These are phyloP conservation scores for Cnemophilus loriae DNA, from an alignment of 2,113 vertebrate genomes.

Conservation along the genomic window DNA sequence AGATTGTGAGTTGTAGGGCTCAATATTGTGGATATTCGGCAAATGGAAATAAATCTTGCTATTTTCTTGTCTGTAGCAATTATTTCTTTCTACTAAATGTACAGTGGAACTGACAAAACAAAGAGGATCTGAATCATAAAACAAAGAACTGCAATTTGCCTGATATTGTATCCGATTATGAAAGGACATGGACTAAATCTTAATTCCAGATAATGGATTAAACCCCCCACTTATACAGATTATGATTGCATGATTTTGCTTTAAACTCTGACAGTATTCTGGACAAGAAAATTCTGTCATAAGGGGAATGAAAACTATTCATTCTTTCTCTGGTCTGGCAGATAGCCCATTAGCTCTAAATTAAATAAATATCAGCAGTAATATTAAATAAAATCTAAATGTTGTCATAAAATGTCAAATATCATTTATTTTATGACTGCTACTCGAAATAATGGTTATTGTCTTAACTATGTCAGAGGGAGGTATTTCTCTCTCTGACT, in stretches of 20 bases:
- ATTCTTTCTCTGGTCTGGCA: constrained; percentile 50
- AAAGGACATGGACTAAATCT: neutral
- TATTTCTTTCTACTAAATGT: neutral
- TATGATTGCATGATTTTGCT: neutral
- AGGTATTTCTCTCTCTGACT: constrained; percentile 56
- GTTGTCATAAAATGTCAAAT: constrained; percentile 70
- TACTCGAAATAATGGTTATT: constrained; percentile 64
- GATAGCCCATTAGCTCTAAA: constrained; percentile 60
- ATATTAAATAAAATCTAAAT: constrained; percentile 71
- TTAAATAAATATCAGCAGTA: constrained; percentile 68
- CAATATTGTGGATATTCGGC: neutral
- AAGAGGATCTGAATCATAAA: neutral
- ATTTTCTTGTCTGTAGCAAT: neutral
- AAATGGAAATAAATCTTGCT: neutral
- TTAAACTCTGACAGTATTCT: neutral
- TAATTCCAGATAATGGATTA: neutral
- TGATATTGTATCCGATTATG: neutral
- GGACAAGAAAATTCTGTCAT: neutral
- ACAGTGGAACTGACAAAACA: neutral
- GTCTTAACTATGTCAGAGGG: constrained; percentile 47
- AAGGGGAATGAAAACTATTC: neutral
- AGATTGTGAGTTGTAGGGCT: neutral
- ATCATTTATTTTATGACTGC: constrained; percentile 66
- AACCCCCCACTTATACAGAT: neutral
- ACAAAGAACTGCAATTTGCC: neutral